Evolutionary conservation across 2,113 vertebrate species (phyloP).

Genomic region (Megaceryle maxima): DNA sequence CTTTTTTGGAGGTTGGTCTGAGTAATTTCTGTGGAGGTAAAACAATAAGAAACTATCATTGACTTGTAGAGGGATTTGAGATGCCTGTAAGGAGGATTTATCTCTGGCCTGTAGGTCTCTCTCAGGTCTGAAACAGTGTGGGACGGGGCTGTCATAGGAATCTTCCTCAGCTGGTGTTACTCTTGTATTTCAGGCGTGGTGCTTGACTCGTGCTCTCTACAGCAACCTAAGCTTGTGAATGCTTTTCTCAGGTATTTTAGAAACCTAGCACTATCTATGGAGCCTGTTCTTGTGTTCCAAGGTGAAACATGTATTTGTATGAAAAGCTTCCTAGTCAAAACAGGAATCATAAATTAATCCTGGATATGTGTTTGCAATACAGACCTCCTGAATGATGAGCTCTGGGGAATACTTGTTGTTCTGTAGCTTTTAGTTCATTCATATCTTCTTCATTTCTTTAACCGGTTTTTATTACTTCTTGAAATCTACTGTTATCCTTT

Average conservation of each 20-base stretch:
- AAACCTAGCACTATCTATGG: neutral
- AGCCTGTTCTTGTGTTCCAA: neutral
- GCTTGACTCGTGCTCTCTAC: neutral
- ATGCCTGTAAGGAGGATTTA: neutral
- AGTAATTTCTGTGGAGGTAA: neutral
- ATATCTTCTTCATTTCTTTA: neutral
- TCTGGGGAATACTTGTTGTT: neutral
- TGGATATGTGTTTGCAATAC: neutral
- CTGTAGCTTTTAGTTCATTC: neutral
- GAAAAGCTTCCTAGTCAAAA: neutral
- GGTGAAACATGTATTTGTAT: neutral
- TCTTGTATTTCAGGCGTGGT: neutral
- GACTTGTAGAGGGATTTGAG: neutral
- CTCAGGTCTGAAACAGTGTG: neutral
- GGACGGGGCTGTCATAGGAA: neutral
- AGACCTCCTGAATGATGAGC: neutral
- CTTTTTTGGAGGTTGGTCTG: neutral
- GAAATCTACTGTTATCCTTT: neutral
- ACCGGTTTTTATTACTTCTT: neutral
- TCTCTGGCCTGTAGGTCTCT: neutral
- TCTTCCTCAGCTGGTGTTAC: neutral
- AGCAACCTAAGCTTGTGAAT: no score
- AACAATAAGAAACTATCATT: neutral
- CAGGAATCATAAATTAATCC: neutral
- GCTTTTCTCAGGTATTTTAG: neutral